Percentiles rank a stretch among this genome's conserved stretches.
These are phyloP conservation scores for Barypeithes pellucidus DNA, from an alignment of 2,888 invertebrate genomes.

Conservation along the genomic window DNA sequence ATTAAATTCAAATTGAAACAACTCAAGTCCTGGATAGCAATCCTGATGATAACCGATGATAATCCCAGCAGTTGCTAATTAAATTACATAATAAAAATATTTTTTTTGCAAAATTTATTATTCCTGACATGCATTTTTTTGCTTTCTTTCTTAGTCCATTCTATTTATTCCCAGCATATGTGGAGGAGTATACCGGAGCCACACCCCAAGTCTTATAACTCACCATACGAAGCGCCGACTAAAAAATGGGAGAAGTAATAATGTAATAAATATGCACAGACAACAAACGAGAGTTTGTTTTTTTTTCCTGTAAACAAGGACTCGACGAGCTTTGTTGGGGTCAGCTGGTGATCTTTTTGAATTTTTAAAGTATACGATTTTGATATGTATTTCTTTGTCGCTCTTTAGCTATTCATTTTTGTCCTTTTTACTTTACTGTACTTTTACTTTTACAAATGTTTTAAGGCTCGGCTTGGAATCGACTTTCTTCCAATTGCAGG, in stretches of 20 bases:
- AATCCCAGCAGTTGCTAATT: too few relatives aligned
- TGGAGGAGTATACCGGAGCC: conserved; percentile 53
- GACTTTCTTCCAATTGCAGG: too few relatives aligned
- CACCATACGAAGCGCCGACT: conserved; percentile 52
- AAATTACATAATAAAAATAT: neutral
- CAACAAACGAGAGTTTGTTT: conserved; percentile 54
- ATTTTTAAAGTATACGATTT: neutral
- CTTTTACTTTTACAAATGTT: too few relatives aligned
- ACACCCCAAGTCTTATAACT: conserved; percentile 54
- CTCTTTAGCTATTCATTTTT: too few relatives aligned
- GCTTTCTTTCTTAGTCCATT: conserved; percentile 21
- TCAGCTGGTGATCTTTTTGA: neutral
- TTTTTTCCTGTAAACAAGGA: conserved; percentile 45
- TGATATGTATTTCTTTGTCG: neutral
- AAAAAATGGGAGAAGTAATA: conserved; percentile 56
- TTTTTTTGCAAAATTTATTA: conserved; percentile 4
- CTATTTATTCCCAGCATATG: conserved; percentile 37
- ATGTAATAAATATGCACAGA: conserved; percentile 57
- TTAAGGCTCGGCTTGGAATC: too few relatives aligned
- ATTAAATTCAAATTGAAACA: too few relatives aligned
- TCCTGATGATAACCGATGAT: too few relatives aligned
- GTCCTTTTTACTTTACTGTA: too few relatives aligned
- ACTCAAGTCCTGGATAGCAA: too few relatives aligned
- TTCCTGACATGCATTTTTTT: conserved; percentile 10
- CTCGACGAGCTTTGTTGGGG: conserved; percentile 39